phyloP scores from a whole-genome alignment of 2,113 vertebrate species.

The Willisornis vidua region DNA sequence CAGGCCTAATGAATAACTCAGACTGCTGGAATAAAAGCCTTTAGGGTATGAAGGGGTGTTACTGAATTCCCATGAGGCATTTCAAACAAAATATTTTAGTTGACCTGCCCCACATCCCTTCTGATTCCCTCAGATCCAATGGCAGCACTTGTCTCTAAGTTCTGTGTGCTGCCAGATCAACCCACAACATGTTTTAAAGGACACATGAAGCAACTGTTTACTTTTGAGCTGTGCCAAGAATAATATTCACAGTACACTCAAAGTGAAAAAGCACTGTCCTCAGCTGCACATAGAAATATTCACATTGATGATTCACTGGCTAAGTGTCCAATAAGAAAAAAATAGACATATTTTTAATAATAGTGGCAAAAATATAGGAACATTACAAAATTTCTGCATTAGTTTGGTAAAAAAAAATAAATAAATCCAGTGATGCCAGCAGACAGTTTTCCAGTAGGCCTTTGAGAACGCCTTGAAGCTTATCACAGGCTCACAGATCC shows the following conservation, averaged over 20 bases:
- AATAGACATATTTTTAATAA: neutral
- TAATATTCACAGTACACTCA: neutral
- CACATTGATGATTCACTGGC: neutral
- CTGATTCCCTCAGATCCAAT: neutral
- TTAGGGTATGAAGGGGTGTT: neutral
- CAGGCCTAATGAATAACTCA: neutral
- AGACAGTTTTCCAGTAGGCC: neutral
- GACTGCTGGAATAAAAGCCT: neutral
- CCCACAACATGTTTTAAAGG: neutral
- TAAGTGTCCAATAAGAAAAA: neutral
- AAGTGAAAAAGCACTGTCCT: slow-evolving; percentile 6
- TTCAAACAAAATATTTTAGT: neutral
- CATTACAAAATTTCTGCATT: neutral
- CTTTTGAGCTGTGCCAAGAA: slow-evolving; percentile 39
- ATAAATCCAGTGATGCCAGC: neutral
- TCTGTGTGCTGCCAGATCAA: neutral
- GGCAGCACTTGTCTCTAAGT: neutral
- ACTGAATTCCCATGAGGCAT: neutral
- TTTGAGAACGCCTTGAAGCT: neutral
- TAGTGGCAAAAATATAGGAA: neutral
- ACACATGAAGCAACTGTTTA: slow-evolving; percentile 36
- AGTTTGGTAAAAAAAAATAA: neutral
- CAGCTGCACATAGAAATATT: neutral
- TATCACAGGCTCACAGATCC: neutral
- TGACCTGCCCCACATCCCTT: slow-evolving; percentile 15